Evolutionary conservation across 2,888 invertebrate species (phyloP), one percentile per base, ranked within the genome.

Genomic region (Mylabris sibirica): DNA sequence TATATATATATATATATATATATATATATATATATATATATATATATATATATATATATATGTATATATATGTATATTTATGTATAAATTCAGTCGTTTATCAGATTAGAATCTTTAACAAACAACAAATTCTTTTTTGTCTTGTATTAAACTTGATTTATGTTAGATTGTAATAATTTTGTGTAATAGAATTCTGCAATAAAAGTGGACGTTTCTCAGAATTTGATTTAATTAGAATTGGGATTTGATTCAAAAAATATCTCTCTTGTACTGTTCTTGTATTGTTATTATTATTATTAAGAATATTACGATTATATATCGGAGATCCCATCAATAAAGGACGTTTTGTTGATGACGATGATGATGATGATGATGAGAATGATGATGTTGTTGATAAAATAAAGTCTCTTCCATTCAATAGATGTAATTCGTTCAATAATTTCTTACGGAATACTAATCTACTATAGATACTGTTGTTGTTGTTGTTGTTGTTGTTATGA

Each of bases 291-390:
- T 30, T 6, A 30, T 30, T 30, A 30, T 30, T 30, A 30, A 30
- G 4, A 30, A 30, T 30, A 30, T 30, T 30, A 30, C 2, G 30
- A 6, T 30, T 49, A 49, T 44, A 22, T 53, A 5, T 12, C 0
- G 53, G 22, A 4, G 22, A 53, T 12, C 53, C 22, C 24, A 24
- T 53, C 2, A 53, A 22, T 53, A 53, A 14, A 24, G 53, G 53
- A 24, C 53, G 53, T 53, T 53, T 53, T 53, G 22, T 53, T 53
- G 53, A 53, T 53, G 53, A 44, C n/a, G 44, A 44, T 44, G 44
- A 44, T 44, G 35, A 11, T 35, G 11, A 26, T 38, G 38, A 38
- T 49, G 49, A 49, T 49, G 49, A 38, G 12, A 14, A 44, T 44
- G 44, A 44, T 44, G 35, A 12, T 35, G 35, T 0, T 44, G 44